A percentile compares a stretch with the other conserved stretches of the same genome.
These are phyloP conservation scores for Yponomeuta evonymella DNA, from an alignment of 2,888 invertebrate genomes.

Conservation along the genomic window DNA sequence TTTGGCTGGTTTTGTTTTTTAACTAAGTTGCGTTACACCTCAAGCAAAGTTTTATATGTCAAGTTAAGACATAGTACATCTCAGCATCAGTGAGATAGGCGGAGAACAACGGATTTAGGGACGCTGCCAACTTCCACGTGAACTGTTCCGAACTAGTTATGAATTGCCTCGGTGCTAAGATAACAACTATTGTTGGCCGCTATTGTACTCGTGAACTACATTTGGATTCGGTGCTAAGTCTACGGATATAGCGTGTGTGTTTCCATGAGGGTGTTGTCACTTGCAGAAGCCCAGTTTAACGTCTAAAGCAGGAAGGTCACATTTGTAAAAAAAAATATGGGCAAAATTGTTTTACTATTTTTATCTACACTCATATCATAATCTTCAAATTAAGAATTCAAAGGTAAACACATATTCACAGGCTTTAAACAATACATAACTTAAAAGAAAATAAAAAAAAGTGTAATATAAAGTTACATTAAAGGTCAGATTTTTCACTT, in stretches of 20 bases:
- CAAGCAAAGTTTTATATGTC: not conserved
- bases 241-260: not conserved
- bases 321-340: too few species aligned
- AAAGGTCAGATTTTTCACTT: too few species aligned
- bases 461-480: too few species aligned
- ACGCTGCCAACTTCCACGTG: slow-evolving; percentile 24
- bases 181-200: slow-evolving; percentile 34
- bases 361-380: too few species aligned
- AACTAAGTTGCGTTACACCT: too few species aligned
- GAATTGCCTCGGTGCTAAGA: slow-evolving; percentile 18
- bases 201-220: slow-evolving; percentile 10
- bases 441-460: too few species aligned
- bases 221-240: not conserved
- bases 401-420: too few species aligned
- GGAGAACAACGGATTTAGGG: slow-evolving; percentile 17
- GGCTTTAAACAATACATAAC: too few species aligned
- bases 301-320: not conserved
- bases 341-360: too few species aligned
- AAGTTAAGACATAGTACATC: slow-evolving; percentile 2
- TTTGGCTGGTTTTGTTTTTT: too few species aligned
- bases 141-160: slow-evolving; percentile 24
- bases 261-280: not conserved
- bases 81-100: not conserved
- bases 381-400: too few species aligned
- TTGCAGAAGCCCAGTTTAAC: not conserved